Percentiles rank a stretch among this genome's conserved stretches.
Evolutionary conservation across 2,797 vertebrate species (phyloP).

Genomic region (Sciurus vulgaris): DNA sequence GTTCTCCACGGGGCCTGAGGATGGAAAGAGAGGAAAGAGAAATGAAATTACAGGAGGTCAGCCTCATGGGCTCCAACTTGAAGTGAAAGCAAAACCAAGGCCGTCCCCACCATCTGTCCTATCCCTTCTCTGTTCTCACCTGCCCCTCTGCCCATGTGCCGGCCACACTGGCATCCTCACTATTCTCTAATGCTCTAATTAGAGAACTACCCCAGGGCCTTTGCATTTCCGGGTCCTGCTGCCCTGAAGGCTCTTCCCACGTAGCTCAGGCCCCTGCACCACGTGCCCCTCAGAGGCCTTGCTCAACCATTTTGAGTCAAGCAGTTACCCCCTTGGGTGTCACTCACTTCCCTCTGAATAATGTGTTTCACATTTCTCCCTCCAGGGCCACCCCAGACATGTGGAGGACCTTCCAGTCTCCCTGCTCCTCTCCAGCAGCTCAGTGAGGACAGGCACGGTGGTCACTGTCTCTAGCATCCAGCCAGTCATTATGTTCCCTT

Average conservation of each 20-base stretch:
- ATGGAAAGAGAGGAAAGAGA: neutral
- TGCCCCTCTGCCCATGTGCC: accelerated
- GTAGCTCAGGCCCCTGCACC: neutral
- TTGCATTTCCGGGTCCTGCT: neutral
- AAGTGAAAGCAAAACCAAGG: neutral
- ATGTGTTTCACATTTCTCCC: neutral
- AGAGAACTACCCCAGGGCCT: neutral
- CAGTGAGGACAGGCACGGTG: too few relatives aligned
- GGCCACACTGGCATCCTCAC: neutral
- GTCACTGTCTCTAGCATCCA: neutral
- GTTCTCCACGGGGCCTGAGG: slow-evolving; percentile 83
- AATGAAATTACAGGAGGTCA: neutral
- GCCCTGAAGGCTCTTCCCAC: neutral
- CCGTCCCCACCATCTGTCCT: accelerated
- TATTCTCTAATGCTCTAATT: too few relatives aligned
- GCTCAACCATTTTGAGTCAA: too few relatives aligned
- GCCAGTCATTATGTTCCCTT: neutral
- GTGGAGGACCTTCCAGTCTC: neutral
- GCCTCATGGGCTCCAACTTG: neutral
- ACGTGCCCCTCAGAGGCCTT: neutral
- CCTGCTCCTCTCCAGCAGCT: neutral
- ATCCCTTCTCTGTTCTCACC: neutral
- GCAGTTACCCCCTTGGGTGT: neutral
- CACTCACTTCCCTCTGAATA: neutral
- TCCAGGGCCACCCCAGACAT: neutral